Conservation (phyloP, 2,797 vertebrate genomes). For the Zonotrichia albicollis region DNA sequence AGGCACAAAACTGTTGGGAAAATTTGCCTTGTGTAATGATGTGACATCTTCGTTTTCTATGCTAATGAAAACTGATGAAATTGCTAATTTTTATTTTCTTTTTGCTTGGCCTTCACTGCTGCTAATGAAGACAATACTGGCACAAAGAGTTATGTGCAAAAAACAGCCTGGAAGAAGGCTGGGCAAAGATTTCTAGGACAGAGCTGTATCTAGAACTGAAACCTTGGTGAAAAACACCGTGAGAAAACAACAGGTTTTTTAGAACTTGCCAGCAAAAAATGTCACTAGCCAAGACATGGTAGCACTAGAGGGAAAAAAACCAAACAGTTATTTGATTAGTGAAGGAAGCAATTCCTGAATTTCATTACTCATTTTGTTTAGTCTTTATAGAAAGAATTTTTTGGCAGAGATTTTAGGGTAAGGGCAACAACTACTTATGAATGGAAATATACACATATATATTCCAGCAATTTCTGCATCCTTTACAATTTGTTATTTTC, state of each 20-base stretch:
- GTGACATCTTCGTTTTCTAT: not conserved
- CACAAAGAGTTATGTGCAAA: not conserved
- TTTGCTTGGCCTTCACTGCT: not conserved
- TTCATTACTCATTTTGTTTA: not conserved
- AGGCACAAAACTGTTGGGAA: not conserved
- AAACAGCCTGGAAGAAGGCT: not conserved
- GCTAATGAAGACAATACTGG: not conserved
- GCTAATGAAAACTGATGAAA: not conserved
- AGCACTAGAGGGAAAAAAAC: not conserved
- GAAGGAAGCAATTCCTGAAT: not conserved
- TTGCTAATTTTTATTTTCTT: not conserved
- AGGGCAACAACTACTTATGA: not conserved
- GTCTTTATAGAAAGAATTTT: not conserved
- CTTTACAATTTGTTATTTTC: not conserved
- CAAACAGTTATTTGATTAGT: not conserved
- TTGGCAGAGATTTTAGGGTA: not conserved
- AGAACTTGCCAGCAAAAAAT: not conserved
- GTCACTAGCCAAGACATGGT: not conserved
- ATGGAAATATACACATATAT: not conserved
- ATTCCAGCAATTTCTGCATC: not conserved
- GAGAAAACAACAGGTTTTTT: not conserved
- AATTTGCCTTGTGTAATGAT: not conserved
- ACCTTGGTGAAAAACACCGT: not conserved
- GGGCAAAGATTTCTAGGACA: not conserved
- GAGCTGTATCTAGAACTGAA: not conserved